Percentiles rank a stretch among this genome's conserved stretches.
These are phyloP conservation scores for Leptogaster cylindrica DNA, from an alignment of 2,888 invertebrate genomes.

Conservation along the genomic window DNA sequence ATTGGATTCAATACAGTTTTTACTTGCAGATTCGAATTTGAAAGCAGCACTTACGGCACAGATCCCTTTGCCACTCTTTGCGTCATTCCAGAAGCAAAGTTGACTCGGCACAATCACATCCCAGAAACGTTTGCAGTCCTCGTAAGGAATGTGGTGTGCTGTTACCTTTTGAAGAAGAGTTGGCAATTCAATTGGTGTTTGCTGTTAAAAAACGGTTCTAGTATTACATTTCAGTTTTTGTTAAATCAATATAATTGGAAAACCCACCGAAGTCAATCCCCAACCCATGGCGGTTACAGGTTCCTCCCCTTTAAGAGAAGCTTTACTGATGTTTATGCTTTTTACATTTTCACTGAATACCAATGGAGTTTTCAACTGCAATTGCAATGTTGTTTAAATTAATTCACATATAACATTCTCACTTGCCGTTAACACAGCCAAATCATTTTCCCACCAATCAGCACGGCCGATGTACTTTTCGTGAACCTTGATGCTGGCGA, in stretches of 20 bases:
- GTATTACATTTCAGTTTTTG: not conserved
- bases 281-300: not conserved
- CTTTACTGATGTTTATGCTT: not conserved
- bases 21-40: not conserved
- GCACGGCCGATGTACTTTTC: constrained; percentile 4
- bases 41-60: not conserved
- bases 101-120: not conserved
- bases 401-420: no score
- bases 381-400: not conserved
- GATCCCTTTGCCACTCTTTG: not conserved
- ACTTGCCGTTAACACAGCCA: constrained; percentile 4
- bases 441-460: constrained; percentile 18
- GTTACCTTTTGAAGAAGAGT: not conserved
- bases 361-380: not conserved
- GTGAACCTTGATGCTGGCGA: not conserved
- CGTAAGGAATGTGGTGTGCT: not conserved
- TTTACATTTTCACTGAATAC: not conserved
- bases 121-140: not conserved
- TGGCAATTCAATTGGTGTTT: not conserved
- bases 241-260: no score
- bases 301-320: not conserved
- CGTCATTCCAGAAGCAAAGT: constrained; percentile 1
- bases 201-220: not conserved
- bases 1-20: not conserved
- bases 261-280: constrained; percentile 2